Percentiles rank a stretch among this genome's conserved stretches.
Conservation (phyloP, 2,113 vertebrate species). For the Chelonoidis abingdonii region DNA sequence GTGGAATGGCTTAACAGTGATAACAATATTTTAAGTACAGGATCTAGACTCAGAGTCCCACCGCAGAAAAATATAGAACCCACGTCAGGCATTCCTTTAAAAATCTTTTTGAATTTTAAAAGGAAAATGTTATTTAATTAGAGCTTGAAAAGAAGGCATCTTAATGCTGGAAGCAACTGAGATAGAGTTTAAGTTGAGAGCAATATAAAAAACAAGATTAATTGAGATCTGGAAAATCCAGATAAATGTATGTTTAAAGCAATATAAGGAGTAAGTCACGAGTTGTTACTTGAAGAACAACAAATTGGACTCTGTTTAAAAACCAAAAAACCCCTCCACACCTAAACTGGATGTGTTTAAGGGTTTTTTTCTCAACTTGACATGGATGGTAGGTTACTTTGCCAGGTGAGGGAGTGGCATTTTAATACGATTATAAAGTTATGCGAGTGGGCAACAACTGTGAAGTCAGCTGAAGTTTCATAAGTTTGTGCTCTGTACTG, state of each 20-base stretch:
- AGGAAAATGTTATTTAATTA: background rate
- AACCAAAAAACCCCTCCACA: background rate
- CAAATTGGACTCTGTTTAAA: background rate
- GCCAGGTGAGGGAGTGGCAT: slow-evolving; percentile 18
- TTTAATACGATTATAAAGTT: slow-evolving; percentile 16
- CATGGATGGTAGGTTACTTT: background rate
- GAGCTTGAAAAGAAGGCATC: background rate
- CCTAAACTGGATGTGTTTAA: background rate
- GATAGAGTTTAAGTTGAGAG: background rate
- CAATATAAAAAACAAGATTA: background rate
- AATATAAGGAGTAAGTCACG: background rate
- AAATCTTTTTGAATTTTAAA: background rate
- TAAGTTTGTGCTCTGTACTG: background rate
- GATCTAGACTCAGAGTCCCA: background rate
- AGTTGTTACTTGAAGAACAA: slow-evolving; percentile 42
- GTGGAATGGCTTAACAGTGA: background rate
- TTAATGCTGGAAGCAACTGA: background rate
- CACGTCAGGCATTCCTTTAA: background rate
- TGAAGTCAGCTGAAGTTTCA: background rate
- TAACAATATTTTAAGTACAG: background rate
- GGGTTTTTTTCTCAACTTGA: background rate
- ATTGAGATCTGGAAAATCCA: background rate
- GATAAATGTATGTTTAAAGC: background rate
- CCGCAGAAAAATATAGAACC: background rate
- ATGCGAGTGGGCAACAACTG: background rate